Evolutionary conservation across 2,113 vertebrate species (phyloP), one percentile per base, ranked within the genome.

Genomic region (Brachyhypopomus occidentalis): DNA sequence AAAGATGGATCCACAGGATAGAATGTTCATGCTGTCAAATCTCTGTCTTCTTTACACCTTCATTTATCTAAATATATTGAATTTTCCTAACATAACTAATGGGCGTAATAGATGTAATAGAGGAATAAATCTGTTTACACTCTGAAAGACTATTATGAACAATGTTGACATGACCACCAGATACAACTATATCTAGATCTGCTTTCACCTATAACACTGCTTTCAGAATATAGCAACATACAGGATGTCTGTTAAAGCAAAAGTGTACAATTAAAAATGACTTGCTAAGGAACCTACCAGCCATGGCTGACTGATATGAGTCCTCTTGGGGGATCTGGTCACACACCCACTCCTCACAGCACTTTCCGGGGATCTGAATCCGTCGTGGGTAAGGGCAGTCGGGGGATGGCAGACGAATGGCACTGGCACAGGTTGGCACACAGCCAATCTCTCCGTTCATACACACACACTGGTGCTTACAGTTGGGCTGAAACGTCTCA

Each of bases 281-380:
- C 73, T 76, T 82, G 73, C 73, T 63, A 16, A 22, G 36, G n/a
- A 19, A 83, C 89, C 88, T 56, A 90, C 89, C 91, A 0, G 91
- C 90, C 88, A 90, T 83, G 78, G 84, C 89, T 0, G 88, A 89
- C 80, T 88, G 80, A 0, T 89, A 88, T 83, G 0, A 75, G 3
- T 83, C 77, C 12, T 89, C 89, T 75, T 88, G 38, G 0, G 83
- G 81, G 1, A 74, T 87, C 77, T 90, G 82, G 52, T 92, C 88
- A 0, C 94, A 95, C 74, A 91, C n/a, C 94, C 93, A 95, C 85
- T 95, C 94, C 64, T 94, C 93, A 0, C 94, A 95, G 89, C 94
- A 95, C n/a, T 90, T 90, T 2, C 89, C 88, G 12, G n/a, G 91
- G 1, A 90, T 56, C 72, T 86, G 90, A 55, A 93, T 85, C n/a